Base-by-base conservation (phyloP, 2,888 invertebrate genomes). In the Diploptera punctata region DNA sequence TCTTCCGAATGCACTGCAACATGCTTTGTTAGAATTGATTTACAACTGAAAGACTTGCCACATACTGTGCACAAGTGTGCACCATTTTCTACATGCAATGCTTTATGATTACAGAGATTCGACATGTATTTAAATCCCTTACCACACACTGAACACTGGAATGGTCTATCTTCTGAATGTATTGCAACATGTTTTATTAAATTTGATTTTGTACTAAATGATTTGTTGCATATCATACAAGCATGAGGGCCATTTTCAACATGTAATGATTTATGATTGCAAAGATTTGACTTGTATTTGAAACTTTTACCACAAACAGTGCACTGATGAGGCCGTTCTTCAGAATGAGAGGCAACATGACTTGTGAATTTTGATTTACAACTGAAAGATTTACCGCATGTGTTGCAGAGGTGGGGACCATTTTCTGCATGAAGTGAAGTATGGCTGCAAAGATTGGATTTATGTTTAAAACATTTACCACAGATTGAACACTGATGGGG, bases 221-320 rank as follows among this genome's bases (percentile, higher is more conserved):
- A 26, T 24, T 47, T 43, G 3, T 24, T 47, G 29, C 65, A 65
- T 7, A 44, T 9, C 0, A 29, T 10, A 29, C 65, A 65, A 1
- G 19, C 3, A 26, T 44, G 47, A 3, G 65, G 65, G 7, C 65
- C 65, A 18, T 43, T 44, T 18, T 65, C 47, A 7, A 65, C 65
- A 18, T 65, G 65, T 16, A 65, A 19, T 24, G 65, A 16, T 26
- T 65, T 65, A 18, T 65, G 65, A 16, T 65, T 65, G 24, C 44
- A 65, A 7, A 65, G 47, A 47, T 65, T 65, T 10, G 65, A 65
- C 47, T 65, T 43, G 47, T 65, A 47, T 47, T 65, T 65, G 31
- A 70, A 70, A 7, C 19, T 33, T 29, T 70, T 70, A 7, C 70
- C 70, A 29, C 70, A 70, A 10, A 61, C 47, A 24, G 61, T 19